Evolutionary conservation across 2,113 vertebrate species (phyloP), one percentile per base, ranked within the genome.

Genomic region (Cebidichthys violaceus): DNA sequence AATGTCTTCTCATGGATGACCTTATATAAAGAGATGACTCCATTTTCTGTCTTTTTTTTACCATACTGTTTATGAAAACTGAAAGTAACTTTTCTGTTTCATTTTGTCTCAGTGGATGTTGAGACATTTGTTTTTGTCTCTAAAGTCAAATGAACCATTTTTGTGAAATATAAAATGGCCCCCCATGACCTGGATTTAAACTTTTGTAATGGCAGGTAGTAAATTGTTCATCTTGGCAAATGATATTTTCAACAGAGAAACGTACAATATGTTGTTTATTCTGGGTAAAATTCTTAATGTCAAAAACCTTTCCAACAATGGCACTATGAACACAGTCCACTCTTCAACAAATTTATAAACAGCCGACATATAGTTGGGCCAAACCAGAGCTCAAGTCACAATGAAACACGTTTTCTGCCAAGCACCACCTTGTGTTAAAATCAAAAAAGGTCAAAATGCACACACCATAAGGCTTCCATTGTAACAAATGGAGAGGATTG

Each of bases 391-490:
- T 84, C 83, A 65, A 77, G 82, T 84, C 83, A 87, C 37, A 37
- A 89, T 82, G 77, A 89, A 92, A 89, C 79, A 83, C 31, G n/a
- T 89, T 86, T 88, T 86, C 81, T 89, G 90, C 85, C 89, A 90
- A 88, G 92, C 81, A 79, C 84, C 85, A 87, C 79, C 89, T 92
- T 81, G 67, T 83, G 88, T 88, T 87, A 85, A 90, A 91, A 89
- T 86, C 69, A 81, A 83, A 89, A 89, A 92, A 91, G 86, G 87
- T 89, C 91, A 87, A 76, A 84, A 89, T 73, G 52, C 76, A 87
- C 75, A 77, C 83, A 77, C 76, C 79, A 87, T 89, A 89, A 88
- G 81, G 81, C 86, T 77, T 83, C 83, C 82, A 87, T 94, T 94
- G 89, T 94, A 85, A 84, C 79, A 87, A 81, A 89, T 17, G 59